Evolutionary conservation across 2,888 invertebrate species (phyloP), one percentile per base, ranked within the genome.

Genomic region (Ennomos fuscantarius): DNA sequence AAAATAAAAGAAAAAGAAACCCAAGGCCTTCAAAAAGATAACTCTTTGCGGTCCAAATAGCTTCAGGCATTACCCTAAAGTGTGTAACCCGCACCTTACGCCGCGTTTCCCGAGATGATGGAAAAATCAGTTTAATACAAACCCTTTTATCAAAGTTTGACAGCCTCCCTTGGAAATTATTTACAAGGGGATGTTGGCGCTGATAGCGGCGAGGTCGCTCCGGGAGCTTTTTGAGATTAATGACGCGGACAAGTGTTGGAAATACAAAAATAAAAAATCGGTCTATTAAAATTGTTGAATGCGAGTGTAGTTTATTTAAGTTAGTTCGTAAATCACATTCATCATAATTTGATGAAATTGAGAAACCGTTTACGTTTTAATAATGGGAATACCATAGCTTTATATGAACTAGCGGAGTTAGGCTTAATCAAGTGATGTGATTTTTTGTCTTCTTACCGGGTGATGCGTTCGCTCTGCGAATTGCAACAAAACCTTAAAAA

Each of bases 121-220:
- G 62, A 66, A 67, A 66, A 58, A 57, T 36, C 41, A 42, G 53
- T 44, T 55, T 64, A 62, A 56, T 61, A 70, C 58, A 65, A 65
- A 54, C 65, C 55, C 65, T 65, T 73, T 70, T 70, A 72, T 63
- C 59, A 67, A 73, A 73, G 64, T 74, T 73, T 68, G 74, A 71
- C 73, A 70, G 55, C 52, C 48, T 11, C 40, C 39, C 39, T 44
- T 10, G 39, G 39, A 44, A 53, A 58, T 62, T 52, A 39, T 49
- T 48, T 44, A 55, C 40, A 49, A 9, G 44, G 31, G 41, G 51
- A 43, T 51, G 37, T 42, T 42, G 37, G 34, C 50, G 50, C 43
- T 37, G 43, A 54, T 49, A 49, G 34, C 41, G 15, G 11, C 44
- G 13, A 8, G 24, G 24, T 6, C 6, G 3, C 24, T 6, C 39